Evolutionary conservation across 2,113 vertebrate species (phyloP).

Genomic region (Lamprotornis superbus): DNA sequence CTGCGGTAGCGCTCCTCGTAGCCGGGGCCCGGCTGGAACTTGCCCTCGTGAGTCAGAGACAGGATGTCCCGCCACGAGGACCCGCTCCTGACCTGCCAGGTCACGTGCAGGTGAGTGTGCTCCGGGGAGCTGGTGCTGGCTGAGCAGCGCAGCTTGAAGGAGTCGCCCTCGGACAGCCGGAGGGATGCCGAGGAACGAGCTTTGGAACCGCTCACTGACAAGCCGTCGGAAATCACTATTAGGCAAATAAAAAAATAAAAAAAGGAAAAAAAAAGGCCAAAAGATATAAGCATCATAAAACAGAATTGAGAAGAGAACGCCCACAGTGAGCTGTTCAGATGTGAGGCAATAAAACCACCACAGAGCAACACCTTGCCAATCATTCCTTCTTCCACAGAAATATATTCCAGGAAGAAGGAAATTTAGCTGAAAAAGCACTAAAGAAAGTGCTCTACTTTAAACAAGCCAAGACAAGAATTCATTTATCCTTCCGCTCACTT

Average conservation of each 20-base stretch:
- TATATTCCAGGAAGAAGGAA: not conserved
- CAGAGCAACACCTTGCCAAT: not conserved
- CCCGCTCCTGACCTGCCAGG: constrained; percentile 80
- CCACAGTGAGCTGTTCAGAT: not conserved
- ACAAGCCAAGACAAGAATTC: not conserved
- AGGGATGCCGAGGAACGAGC: constrained; percentile 3
- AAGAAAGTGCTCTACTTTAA: not conserved
- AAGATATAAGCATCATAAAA: not conserved
- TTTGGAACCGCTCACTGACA: constrained; percentile 71
- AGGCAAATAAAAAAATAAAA: not conserved
- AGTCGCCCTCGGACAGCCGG: constrained; percentile 80
- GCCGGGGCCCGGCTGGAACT: constrained; percentile 66
- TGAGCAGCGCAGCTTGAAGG: constrained; percentile 83
- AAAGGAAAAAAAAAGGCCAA: not conserved
- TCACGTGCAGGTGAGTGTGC: constrained; percentile 86
- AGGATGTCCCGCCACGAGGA: constrained; percentile 67
- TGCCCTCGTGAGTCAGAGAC: constrained; percentile 80
- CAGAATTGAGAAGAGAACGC: not conserved
- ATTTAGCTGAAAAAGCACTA: not conserved
- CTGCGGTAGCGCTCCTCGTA: constrained; percentile 78
- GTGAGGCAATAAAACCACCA: not conserved
- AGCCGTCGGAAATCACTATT: constrained; percentile 84
- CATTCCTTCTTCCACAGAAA: not conserved
- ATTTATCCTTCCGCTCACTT: not conserved
- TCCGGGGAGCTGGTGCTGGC: constrained; percentile 69